Evolutionary conservation across 2,797 vertebrate genomes (phyloP).

Genomic region (Gymnothorax reevesii): DNA sequence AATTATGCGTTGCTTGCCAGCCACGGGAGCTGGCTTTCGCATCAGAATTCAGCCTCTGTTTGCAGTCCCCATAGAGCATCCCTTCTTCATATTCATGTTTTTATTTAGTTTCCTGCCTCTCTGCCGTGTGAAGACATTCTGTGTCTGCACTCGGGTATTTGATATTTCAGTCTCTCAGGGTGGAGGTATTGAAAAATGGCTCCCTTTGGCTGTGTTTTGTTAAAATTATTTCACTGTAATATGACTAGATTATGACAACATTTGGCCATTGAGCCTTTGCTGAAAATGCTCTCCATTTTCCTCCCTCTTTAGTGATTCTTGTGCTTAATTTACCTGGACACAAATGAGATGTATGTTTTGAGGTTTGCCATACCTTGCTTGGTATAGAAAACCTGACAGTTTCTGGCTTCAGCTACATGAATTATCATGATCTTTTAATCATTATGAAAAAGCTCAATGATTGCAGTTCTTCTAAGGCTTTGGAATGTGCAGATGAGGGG

Average conservation of each 20-base stretch:
- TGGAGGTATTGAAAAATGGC: not conserved
- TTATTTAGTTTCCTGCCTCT: not conserved
- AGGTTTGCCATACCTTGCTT: no score
- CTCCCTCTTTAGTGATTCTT: no score
- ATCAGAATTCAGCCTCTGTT: not conserved
- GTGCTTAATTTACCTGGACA: no score
- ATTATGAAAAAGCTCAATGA: not conserved
- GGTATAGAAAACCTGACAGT: no score
- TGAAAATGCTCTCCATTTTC: no score
- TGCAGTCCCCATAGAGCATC: not conserved
- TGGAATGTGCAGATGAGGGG: not conserved
- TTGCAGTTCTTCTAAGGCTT: not conserved
- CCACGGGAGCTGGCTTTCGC: not conserved
- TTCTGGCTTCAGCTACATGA: no score
- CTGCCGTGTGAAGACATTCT: not conserved
- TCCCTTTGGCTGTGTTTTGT: not conserved
- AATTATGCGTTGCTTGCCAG: not conserved
- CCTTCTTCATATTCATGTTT: not conserved
- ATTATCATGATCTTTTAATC: no score
- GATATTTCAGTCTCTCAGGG: not conserved
- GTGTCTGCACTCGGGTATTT: not conserved
- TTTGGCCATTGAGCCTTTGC: no score
- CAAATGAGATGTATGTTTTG: no score
- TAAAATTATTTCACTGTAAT: not conserved
- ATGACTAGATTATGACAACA: no score